These are phyloP conservation scores for Elysia chlorotica DNA, from an alignment of 1,140 invertebrate genomes.

Conservation along the genomic window DNA sequence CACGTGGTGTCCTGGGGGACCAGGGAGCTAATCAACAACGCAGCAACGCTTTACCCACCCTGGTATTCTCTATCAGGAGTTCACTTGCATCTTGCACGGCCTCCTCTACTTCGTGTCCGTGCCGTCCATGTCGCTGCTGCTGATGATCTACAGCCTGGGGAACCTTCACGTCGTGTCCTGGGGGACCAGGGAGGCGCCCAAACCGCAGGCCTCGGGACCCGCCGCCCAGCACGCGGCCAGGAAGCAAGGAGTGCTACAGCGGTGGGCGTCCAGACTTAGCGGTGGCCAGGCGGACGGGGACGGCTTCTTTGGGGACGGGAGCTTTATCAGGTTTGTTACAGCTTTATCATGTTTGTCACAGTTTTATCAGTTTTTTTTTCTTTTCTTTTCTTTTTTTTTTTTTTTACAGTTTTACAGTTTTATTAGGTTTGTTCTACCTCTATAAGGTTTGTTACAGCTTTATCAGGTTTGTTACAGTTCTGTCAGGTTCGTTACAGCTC, in stretches of 20 bases:
- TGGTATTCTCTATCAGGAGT: slow-evolving; percentile 68
- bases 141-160: slow-evolving; percentile 88
- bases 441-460: too few relatives aligned
- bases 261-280: background rate
- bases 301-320: background rate
- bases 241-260: slow-evolving; percentile 14
- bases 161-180: slow-evolving; percentile 89
- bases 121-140: slow-evolving; percentile 90
- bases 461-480: too few relatives aligned
- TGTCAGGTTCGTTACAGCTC: too few relatives aligned
- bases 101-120: slow-evolving; percentile 89
- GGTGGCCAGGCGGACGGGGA: background rate
- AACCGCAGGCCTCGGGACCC: slow-evolving; percentile 31
- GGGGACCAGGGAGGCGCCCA: slow-evolving; percentile 88
- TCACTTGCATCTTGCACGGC: slow-evolving; percentile 77
- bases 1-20: slow-evolving; percentile 92
- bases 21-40: too few relatives aligned
- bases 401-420: too few relatives aligned
- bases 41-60: too few relatives aligned
- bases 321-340: slow-evolving; percentile 1
- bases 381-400: too few relatives aligned
- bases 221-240: background rate
- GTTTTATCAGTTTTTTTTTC: too few relatives aligned
- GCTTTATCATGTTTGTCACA: too few relatives aligned
- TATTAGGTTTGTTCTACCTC: too few relatives aligned